phyloP scores from a whole-genome alignment of 2,888 invertebrate species.

The Diachrysia chrysitis region DNA sequence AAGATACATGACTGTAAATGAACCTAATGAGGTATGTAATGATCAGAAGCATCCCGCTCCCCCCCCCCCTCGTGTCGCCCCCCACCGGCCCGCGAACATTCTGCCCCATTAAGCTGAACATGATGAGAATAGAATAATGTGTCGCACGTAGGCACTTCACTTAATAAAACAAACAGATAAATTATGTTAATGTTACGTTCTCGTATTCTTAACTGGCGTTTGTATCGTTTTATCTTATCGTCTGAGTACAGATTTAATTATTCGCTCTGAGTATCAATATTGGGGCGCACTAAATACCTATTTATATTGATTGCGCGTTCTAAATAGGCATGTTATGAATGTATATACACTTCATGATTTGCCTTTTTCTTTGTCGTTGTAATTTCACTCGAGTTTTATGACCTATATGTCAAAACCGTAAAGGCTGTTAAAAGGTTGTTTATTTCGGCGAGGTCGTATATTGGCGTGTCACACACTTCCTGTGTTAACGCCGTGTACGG shows the following conservation, averaged over 20 bases:
- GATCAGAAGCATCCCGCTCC: constrained; percentile 22
- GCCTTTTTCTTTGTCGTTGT: too few species aligned
- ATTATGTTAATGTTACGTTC: constrained; percentile 6
- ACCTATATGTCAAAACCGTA: not conserved
- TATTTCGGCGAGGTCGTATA: constrained; percentile 1
- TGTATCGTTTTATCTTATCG: not conserved
- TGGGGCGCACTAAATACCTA: not conserved
- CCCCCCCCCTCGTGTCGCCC: too few species aligned
- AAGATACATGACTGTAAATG: constrained; percentile 44
- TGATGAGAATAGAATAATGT: constrained; percentile 29
- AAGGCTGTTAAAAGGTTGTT: not conserved
- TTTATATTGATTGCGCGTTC: not conserved
- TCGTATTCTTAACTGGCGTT: not conserved
- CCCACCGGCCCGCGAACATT: constrained; percentile 5
- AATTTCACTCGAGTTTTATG: too few species aligned
- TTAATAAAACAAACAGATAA: constrained; percentile 32
- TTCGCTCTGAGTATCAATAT: not conserved
- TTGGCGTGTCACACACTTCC: not conserved
- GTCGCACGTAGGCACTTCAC: constrained; percentile 17
- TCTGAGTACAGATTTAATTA: not conserved
- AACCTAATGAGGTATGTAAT: constrained; percentile 51
- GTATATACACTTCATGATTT: too few species aligned
- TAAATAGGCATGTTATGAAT: not conserved
- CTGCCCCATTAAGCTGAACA: constrained; percentile 44
- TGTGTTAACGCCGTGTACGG: not conserved